Conservation (phyloP, 2,888 invertebrate genomes). For the Psylliodes chrysocephalus region DNA sequence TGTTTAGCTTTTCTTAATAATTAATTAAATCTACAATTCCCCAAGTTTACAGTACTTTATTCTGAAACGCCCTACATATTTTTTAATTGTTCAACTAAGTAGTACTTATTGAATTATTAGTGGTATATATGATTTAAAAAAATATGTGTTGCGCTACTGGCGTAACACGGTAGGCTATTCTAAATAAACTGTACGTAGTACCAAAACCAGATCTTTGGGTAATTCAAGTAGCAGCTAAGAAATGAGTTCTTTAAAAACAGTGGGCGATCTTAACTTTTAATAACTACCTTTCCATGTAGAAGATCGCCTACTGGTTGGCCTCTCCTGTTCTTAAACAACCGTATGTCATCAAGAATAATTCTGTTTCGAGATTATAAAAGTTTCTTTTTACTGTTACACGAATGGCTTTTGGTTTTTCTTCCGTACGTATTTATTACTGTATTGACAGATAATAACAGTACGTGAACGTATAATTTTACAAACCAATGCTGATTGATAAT, state of each 20-base stretch:
- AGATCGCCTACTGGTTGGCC: constrained; percentile 58
- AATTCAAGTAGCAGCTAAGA: constrained; percentile 62
- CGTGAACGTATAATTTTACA: constrained; percentile 24
- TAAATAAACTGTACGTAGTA: constrained; percentile 56
- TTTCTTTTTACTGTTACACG: constrained; percentile 35
- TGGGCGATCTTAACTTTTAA: constrained; percentile 62
- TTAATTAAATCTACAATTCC: no score
- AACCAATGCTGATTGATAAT: constrained; percentile 19
- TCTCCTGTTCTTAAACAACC: constrained; percentile 57
- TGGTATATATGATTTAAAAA: no score
- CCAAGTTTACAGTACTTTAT: no score
- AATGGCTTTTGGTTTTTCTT: constrained; percentile 32
- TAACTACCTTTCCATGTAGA: constrained; percentile 59
- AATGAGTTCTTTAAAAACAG: constrained; percentile 63
- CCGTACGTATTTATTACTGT: constrained; percentile 28
- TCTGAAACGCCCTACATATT: no score
- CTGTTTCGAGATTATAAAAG: constrained; percentile 40
- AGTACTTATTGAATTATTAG: no score
- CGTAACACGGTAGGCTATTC: constrained; percentile 43
- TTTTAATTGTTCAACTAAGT: no score
- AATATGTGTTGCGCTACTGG: background rate
- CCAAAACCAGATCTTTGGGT: constrained; percentile 61
- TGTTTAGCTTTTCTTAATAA: no score
- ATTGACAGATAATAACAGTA: constrained; percentile 33
- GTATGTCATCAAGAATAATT: constrained; percentile 57